These are phyloP conservation scores for Platygyra sinensis DNA, from an alignment of 64 coral and sea anemone species.

Conservation along the genomic window DNA sequence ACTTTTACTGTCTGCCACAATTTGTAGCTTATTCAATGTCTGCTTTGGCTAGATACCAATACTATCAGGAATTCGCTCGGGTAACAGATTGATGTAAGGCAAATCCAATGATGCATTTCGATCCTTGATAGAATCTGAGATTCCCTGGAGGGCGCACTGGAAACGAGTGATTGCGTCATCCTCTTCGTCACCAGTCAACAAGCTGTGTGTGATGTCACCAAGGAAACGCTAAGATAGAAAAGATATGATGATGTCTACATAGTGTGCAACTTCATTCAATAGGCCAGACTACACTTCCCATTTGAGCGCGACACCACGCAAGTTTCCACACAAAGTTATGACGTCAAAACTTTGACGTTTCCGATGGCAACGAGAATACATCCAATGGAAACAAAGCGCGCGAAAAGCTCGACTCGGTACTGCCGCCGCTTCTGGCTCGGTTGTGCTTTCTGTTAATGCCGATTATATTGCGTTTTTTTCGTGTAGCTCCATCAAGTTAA, in stretches of 20 bases:
- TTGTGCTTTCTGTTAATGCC: no score
- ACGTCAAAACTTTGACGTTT: no score
- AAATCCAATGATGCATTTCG: conserved; percentile 76
- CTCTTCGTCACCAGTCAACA: conserved; percentile 29
- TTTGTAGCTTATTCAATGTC: background rate
- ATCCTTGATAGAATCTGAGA: conserved; percentile 70
- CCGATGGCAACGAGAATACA: no score
- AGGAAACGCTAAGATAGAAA: conserved; percentile 13
- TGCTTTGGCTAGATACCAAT: conserved; percentile 57
- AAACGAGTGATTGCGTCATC: conserved; percentile 60
- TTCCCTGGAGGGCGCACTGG: conserved; percentile 68
- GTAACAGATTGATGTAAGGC: conserved; percentile 78
- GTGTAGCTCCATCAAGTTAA: no score
- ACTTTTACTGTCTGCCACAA: background rate
- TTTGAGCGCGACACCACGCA: no score
- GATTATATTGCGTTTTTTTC: no score
- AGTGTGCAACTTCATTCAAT: background rate
- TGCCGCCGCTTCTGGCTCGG: no score
- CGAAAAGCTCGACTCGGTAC: no score
- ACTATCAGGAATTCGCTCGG: conserved; percentile 83
- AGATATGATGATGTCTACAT: background rate
- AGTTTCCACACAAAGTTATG: no score
- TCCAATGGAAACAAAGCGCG: no score
- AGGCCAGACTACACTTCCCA: background rate
- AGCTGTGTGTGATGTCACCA: conserved; percentile 10